Evolutionary conservation across 2,888 invertebrate species (phyloP).

Genomic region (Crossocerus cetratus): DNA sequence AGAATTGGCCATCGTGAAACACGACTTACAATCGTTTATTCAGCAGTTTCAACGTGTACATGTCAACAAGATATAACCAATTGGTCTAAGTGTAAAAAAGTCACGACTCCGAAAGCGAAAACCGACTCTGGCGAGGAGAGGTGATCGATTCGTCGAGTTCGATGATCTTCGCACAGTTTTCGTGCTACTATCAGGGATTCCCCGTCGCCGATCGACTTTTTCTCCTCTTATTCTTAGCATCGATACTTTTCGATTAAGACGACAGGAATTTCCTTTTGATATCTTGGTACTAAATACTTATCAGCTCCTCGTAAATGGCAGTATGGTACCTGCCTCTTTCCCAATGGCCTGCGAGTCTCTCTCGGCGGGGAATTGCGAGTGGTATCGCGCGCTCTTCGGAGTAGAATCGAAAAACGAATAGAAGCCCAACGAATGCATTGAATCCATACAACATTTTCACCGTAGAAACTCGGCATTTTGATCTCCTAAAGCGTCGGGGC

Average conservation of each 20-base stretch:
- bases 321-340: not conserved
- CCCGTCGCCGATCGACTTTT: no score
- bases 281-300: not conserved
- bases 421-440: no score
- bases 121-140: not conserved
- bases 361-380: no score
- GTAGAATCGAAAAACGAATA: no score
- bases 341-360: not conserved
- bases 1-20: not conserved
- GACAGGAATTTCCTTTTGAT: no score
- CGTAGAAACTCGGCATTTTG: constrained; percentile 1
- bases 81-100: constrained; percentile 41
- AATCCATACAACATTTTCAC: not conserved
- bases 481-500: no score
- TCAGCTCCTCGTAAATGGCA: not conserved
- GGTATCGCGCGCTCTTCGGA: no score
- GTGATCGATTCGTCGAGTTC: not conserved
- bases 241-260: no score
- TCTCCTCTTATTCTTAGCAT: no score
- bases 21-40: constrained; percentile 58
- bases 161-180: constrained; percentile 3
- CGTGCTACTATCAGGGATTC: not conserved
- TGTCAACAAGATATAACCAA: constrained; percentile 60
- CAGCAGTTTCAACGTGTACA: constrained; percentile 63
- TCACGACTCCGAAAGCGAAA: constrained; percentile 22